phyloP scores from a whole-genome alignment of 2,113 vertebrate genomes.

The Dromiciops gliroides region DNA sequence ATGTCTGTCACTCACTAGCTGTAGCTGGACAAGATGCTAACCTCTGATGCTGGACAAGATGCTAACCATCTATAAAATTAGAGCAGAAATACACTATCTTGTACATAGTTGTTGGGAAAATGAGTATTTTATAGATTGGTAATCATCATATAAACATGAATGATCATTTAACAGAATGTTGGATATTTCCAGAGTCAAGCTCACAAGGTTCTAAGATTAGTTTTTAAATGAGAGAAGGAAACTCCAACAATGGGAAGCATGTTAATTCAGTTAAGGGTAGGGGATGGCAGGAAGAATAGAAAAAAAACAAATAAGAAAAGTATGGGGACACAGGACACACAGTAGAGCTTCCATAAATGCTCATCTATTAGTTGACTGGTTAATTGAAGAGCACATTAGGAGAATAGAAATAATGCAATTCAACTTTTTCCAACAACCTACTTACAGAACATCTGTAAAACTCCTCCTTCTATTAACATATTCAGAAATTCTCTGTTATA shows the following conservation, averaged over 20 bases:
- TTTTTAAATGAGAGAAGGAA: not conserved
- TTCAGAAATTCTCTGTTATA: not conserved
- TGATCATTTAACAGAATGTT: not conserved
- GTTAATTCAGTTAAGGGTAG: not conserved
- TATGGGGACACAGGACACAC: not conserved
- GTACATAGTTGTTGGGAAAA: not conserved
- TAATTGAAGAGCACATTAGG: not conserved
- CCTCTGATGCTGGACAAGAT: not conserved
- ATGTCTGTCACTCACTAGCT: not conserved
- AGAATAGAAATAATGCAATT: not conserved
- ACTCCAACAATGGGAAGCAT: not conserved
- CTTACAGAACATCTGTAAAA: not conserved
- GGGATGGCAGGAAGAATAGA: not conserved
- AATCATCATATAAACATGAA: not conserved
- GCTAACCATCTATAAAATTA: not conserved
- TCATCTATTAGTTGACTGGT: not conserved
- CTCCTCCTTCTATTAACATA: not conserved
- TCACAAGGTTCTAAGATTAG: not conserved
- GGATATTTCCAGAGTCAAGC: not conserved
- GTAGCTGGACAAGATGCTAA: not conserved
- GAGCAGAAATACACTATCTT: not conserved
- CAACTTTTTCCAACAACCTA: not conserved
- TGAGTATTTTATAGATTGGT: not conserved
- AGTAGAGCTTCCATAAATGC: not conserved
- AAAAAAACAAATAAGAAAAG: not conserved